Conservation (phyloP, 1,140 invertebrate genomes). For the Aphidius ervi region DNA sequence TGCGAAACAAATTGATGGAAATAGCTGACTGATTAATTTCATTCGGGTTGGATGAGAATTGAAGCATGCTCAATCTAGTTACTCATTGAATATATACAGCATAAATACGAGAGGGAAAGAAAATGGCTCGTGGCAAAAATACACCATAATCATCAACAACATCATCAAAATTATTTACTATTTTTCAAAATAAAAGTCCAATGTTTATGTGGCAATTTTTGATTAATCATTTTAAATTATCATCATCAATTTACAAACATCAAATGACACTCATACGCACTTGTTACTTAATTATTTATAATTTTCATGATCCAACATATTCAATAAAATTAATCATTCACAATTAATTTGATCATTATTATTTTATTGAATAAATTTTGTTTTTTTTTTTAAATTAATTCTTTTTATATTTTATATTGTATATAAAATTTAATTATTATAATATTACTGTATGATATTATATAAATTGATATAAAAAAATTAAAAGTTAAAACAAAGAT, state of each 20-base stretch:
- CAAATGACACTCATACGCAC: conserved; percentile 4
- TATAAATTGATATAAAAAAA: background rate
- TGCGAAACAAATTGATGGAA: conserved; percentile 22
- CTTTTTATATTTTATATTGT: no score
- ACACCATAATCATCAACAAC: background rate
- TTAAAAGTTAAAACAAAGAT: no score
- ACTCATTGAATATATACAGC: conserved; percentile 12
- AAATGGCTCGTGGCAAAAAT: conserved; percentile 21
- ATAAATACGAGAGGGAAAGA: conserved; percentile 18
- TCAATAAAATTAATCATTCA: no score
- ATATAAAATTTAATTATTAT: no score
- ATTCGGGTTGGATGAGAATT: background rate
- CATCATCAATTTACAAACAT: background rate
- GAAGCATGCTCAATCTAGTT: conserved; percentile 23
- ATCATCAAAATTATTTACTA: background rate
- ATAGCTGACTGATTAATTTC: conserved; percentile 20
- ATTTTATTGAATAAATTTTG: no score
- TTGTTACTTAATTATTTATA: background rate
- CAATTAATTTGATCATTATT: no score
- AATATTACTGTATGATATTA: no score
- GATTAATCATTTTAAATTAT: conserved; percentile 5
- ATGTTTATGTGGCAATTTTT: conserved; percentile 11
- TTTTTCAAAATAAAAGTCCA: background rate
- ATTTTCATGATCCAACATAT: no score
- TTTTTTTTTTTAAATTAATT: background rate